Evolutionary conservation across 2,888 invertebrate species (phyloP).

Genomic region (Selenia dentaria): DNA sequence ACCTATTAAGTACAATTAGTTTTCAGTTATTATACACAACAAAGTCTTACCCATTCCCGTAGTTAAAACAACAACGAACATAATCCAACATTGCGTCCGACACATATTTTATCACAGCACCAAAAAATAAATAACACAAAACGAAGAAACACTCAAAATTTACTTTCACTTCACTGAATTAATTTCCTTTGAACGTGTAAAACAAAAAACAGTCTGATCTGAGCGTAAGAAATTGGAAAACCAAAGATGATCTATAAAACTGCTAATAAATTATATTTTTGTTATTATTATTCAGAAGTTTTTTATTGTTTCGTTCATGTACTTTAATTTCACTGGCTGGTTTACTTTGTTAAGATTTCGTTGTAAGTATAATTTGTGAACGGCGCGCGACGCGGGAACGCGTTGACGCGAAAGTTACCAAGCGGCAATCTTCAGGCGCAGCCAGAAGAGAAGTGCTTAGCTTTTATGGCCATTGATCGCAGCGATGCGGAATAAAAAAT

Average conservation of each 20-base stretch:
- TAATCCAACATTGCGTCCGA: slow-evolving; percentile 46
- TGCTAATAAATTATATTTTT: too few species aligned
- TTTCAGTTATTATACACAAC: too few species aligned
- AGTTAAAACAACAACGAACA: slow-evolving; percentile 45
- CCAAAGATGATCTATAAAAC: too few species aligned
- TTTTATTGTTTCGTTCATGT: background rate
- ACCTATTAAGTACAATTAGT: too few species aligned
- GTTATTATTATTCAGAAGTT: too few species aligned
- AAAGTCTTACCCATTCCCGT: slow-evolving; percentile 54
- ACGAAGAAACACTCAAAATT: background rate
- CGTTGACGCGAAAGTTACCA: background rate
- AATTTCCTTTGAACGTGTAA: too few species aligned
- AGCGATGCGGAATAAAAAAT: slow-evolving; percentile 8
- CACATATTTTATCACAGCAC: slow-evolving; percentile 46
- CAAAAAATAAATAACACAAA: slow-evolving; percentile 20
- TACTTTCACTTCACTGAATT: slow-evolving; percentile 14
- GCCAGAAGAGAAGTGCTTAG: slow-evolving; percentile 32
- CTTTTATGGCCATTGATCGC: background rate
- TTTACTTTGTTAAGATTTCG: slow-evolving; percentile 2
- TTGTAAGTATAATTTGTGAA: too few species aligned
- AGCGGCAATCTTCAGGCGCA: slow-evolving; percentile 19
- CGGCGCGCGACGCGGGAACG: background rate
- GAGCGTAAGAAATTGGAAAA: too few species aligned
- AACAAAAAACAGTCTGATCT: background rate
- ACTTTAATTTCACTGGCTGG: background rate